Percentiles rank a stretch among this genome's conserved stretches.
Evolutionary conservation across 2,113 vertebrate genomes (phyloP).

Genomic region (Porphyrio hochstetteri): DNA sequence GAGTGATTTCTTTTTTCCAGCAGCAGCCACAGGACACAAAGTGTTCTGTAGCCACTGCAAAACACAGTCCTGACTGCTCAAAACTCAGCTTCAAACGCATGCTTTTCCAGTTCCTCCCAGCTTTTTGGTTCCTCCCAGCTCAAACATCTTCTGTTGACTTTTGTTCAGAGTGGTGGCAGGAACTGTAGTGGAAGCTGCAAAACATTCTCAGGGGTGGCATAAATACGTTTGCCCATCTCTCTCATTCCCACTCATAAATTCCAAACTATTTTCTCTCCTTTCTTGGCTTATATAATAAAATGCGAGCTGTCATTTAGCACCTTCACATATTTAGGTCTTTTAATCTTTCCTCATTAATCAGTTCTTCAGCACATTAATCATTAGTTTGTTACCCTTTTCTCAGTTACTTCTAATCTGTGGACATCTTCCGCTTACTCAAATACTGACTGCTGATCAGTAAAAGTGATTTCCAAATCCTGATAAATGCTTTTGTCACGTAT

Average conservation of each 20-base stretch:
- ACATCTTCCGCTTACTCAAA: neutral
- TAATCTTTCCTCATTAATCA: slow-evolving; percentile 7
- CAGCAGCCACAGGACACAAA: neutral
- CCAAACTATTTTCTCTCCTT: neutral
- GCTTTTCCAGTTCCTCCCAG: neutral
- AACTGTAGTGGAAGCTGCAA: neutral
- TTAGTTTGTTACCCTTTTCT: neutral
- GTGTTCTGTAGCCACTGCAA: neutral
- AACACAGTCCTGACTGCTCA: neutral
- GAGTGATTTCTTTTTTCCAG: neutral
- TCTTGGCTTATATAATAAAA: neutral
- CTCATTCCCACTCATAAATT: neutral
- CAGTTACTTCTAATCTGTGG: slow-evolving; percentile 9
- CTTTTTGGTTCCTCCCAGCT: neutral
- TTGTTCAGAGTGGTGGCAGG: neutral
- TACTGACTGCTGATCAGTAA: neutral
- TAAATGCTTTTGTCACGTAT: neutral
- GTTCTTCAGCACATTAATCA: neutral
- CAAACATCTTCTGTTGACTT: neutral
- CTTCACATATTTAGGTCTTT: neutral
- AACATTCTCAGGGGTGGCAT: neutral
- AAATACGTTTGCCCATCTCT: neutral
- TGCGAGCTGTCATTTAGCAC: neutral
- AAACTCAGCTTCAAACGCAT: neutral
- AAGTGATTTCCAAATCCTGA: neutral